Percentiles rank a stretch among this genome's conserved stretches.
Conservation (phyloP, 2,888 invertebrate genomes). For the Polydrusus pterygomalis region DNA sequence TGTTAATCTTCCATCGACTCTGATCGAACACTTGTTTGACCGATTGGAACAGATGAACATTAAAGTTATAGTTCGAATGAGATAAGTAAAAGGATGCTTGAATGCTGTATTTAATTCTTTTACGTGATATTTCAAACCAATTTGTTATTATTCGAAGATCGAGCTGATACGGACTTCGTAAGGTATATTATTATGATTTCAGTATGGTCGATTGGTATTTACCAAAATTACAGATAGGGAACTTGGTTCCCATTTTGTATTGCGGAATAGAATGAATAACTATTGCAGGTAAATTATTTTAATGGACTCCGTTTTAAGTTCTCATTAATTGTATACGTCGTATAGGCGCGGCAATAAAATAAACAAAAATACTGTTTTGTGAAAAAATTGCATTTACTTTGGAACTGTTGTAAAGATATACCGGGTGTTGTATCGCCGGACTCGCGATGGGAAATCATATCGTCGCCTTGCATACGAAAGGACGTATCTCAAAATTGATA, state of each 20-base stretch:
- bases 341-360: not conserved
- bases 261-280: slow-evolving; percentile 19
- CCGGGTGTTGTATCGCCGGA: no score
- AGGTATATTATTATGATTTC: slow-evolving; percentile 66
- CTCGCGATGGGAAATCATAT: no score
- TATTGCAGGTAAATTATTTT: slow-evolving; percentile 11
- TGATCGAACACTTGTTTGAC: slow-evolving; percentile 53
- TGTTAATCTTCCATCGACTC: not conserved
- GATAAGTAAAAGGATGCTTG: slow-evolving; percentile 73
- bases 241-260: slow-evolving; percentile 58
- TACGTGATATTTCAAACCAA: slow-evolving; percentile 72
- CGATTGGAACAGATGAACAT: slow-evolving; percentile 67
- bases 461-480: no score
- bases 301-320: slow-evolving; percentile 26
- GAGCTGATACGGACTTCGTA: slow-evolving; percentile 62
- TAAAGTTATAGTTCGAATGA: slow-evolving; percentile 72
- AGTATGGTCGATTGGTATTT: slow-evolving; percentile 65
- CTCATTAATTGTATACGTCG: not conserved
- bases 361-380: not conserved
- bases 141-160: slow-evolving; percentile 70
- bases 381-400: no score
- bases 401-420: no score
- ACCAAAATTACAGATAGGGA: slow-evolving; percentile 66
- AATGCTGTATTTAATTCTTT: slow-evolving; percentile 72
- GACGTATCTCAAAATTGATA: no score